Conservation (phyloP, 2,797 vertebrate species). For the Falco novaeseelandiae region DNA sequence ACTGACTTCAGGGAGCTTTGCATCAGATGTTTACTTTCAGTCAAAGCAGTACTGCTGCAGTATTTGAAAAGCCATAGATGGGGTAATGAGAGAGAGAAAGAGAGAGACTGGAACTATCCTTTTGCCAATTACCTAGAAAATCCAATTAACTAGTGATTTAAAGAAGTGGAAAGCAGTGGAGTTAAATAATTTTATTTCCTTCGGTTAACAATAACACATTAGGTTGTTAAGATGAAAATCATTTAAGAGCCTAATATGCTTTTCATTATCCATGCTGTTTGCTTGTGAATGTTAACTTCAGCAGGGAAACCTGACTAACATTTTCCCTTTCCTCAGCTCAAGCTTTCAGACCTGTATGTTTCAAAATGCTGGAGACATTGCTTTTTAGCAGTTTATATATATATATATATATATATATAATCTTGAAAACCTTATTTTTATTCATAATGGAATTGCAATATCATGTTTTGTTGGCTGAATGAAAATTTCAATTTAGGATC, state of each 20-base stretch:
- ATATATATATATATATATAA: not conserved
- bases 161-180: not conserved
- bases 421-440: not conserved
- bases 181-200: slow-evolving; percentile 24
- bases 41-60: not conserved
- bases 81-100: not conserved
- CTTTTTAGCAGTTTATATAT: not conserved
- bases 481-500: not conserved
- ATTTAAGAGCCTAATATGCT: not conserved
- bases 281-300: not conserved
- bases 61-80: not conserved
- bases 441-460: not conserved
- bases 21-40: not conserved
- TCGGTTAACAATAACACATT: slow-evolving; percentile 20
- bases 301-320: not conserved
- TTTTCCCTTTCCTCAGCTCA: not conserved
- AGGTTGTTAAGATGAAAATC: not conserved
- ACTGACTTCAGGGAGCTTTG: not conserved
- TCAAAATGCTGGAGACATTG: not conserved
- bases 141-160: slow-evolving; percentile 12
- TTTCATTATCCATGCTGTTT: not conserved
- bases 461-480: not conserved
- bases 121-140: slow-evolving; percentile 41
- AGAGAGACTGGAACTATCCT: not conserved
- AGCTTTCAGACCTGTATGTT: not conserved